These are phyloP conservation scores for Bruchidius siliquastri DNA, from an alignment of 2,888 invertebrate genomes.

Conservation along the genomic window DNA sequence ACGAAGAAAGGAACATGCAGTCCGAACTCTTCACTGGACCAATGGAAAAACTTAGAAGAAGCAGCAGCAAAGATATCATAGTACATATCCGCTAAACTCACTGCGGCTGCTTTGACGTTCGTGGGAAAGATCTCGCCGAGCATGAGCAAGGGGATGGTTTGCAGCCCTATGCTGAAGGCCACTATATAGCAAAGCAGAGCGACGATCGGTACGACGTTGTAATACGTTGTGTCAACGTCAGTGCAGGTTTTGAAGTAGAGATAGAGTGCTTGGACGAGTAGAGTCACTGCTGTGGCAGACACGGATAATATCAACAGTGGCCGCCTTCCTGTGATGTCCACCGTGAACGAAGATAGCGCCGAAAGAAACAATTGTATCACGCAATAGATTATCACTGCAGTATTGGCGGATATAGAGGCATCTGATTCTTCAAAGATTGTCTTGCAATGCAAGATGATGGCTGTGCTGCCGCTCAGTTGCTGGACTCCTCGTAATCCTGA, in stretches of 20 bases:
- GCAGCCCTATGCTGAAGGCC: constrained; percentile 50
- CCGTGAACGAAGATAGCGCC: constrained; percentile 53
- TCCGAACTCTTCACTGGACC: constrained; percentile 42
- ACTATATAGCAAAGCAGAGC: constrained; percentile 49
- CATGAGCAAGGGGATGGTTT: constrained; percentile 51
- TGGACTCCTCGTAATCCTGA: constrained; percentile 56
- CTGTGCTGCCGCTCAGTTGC: constrained; percentile 57
- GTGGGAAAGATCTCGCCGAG: constrained; percentile 54
- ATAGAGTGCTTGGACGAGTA: constrained; percentile 45
- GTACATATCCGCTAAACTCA: constrained; percentile 53
- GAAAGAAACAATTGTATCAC: constrained; percentile 55
- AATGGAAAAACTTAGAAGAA: constrained; percentile 49
- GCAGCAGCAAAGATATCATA: constrained; percentile 49
- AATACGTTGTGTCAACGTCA: constrained; percentile 37
- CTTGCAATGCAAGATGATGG: constrained; percentile 59
- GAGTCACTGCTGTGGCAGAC: constrained; percentile 43
- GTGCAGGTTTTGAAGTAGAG: constrained; percentile 46
- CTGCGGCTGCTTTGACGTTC: constrained; percentile 53
- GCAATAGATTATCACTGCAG: constrained; percentile 37
- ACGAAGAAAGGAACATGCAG: constrained; percentile 49
- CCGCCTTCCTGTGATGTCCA: constrained; percentile 54
- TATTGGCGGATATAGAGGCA: constrained; percentile 43
- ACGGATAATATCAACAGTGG: constrained; percentile 52
- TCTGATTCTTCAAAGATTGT: constrained; percentile 45
- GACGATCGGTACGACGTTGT: constrained; percentile 40